Base-by-base conservation (phyloP, 1,140 invertebrate genomes). In the Gonatopus flavifemur region DNA sequence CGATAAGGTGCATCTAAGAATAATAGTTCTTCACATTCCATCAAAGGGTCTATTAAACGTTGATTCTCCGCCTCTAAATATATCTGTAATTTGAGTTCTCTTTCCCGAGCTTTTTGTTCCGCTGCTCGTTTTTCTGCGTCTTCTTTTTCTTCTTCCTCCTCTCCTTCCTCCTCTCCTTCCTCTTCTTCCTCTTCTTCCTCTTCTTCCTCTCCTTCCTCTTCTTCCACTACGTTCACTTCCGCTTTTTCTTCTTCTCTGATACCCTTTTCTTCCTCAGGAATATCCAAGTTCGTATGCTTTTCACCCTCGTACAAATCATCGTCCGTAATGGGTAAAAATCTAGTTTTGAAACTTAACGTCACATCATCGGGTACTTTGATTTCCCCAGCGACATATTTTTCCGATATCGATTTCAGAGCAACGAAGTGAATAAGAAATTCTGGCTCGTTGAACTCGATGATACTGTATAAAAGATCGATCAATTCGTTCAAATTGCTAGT, bases 261-360 rank as follows among this genome's bases (percentile, higher is more conserved):
- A 21, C 13, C 15, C 3, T 30, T 33, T 30, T 47, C 53, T 12
- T 49, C 21, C 8, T 16, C 35, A 2, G 4, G 10, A n/a, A 49
- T 20, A 30, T 30, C 25, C 12, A 7, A 1, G 5, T 16, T 52
- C 3, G 1, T 6, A 10, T 18, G 52, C 48, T 22, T 7, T 62
- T 49, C 3, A 66, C 32, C 1, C 50, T 57, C 0, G 31, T n/a
- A 0, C 2, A 74, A 22, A 56, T 72, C 66, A 0, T 69, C 63
- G 24, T 74, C 63, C 2, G 67, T 72, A 0, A 75, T 49, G 0
- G 72, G 72, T 13, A 75, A 41, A 32, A 72, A 75, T 25, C 43
- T 64, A 1, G 67, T 72, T 35, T 54, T 38, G 39, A 67, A 74
- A 10, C 50, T 64, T 4, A 52, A 20, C 0, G 7, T 6, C 2